Percentiles rank a stretch among this genome's conserved stretches.
Conservation (phyloP, 2,113 vertebrate species). For the Corvus hawaiiensis region DNA sequence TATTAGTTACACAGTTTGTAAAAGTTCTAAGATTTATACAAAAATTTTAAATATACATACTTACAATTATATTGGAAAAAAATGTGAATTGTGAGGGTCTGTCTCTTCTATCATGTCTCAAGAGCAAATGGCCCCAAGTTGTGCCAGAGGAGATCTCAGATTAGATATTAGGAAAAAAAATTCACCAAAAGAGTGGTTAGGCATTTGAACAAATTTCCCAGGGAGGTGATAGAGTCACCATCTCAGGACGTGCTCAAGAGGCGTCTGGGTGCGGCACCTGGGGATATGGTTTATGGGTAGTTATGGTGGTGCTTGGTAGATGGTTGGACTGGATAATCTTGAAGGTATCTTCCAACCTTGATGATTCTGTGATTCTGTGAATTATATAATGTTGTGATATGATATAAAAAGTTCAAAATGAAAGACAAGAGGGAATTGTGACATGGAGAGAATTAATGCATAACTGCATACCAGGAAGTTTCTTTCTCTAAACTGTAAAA, state of each 20-base stretch:
- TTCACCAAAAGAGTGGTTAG: rapidly evolving
- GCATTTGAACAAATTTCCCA: neutral
- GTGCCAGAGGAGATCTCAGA: neutral
- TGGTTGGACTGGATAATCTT: neutral
- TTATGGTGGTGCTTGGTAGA: neutral
- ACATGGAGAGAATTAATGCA: neutral
- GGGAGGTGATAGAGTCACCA: no score
- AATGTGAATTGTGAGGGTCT: neutral
- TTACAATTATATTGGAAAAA: neutral
- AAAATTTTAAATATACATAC: neutral
- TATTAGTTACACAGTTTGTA: neutral
- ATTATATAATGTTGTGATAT: neutral
- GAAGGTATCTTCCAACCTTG: neutral
- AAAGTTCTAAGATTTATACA: neutral
- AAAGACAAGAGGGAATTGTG: neutral
- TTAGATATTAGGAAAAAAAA: neutral
- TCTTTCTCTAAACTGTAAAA: neutral
- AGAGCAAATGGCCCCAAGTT: neutral
- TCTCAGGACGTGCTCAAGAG: neutral
- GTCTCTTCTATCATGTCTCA: neutral
- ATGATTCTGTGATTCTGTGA: neutral
- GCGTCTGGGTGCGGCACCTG: neutral
- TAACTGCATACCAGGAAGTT: neutral
- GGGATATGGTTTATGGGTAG: neutral
- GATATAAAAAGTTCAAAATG: neutral